Percentiles rank a stretch among this genome's conserved stretches.
These are phyloP conservation scores for Gobiocypris rarus DNA, from an alignment of 2,113 vertebrate species.

Conservation along the genomic window DNA sequence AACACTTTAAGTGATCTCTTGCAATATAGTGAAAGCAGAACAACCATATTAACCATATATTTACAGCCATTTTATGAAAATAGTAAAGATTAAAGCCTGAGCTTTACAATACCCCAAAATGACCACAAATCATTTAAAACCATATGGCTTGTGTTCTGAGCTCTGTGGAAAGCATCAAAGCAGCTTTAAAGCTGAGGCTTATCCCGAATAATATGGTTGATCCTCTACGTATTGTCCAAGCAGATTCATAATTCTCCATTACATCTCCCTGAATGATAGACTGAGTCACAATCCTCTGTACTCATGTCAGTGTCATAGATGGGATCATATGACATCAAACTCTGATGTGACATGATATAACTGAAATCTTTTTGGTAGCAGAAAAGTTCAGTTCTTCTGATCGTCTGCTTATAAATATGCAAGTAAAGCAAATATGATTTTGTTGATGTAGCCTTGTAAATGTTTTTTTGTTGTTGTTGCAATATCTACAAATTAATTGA, in stretches of 20 bases:
- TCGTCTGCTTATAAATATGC: neutral
- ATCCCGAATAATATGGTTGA: constrained; percentile 28
- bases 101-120: constrained; percentile 20
- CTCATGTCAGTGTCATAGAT: constrained; percentile 24
- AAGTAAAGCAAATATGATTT: neutral
- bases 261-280: constrained; percentile 31
- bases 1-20: neutral
- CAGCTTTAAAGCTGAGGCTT: constrained; percentile 36
- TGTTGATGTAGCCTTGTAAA: too few relatives aligned
- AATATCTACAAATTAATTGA: neutral
- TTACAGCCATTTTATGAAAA: neutral
- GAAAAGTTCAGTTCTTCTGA: neutral
- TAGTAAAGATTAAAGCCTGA: neutral
- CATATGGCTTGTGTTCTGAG: constrained; percentile 12
- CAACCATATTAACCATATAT: neutral
- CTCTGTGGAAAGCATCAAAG: constrained; percentile 9
- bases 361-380: neutral
- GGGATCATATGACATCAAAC: constrained; percentile 12
- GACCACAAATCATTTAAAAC: constrained; percentile 30
- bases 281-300: neutral
- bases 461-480: too few relatives aligned
- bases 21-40: neutral
- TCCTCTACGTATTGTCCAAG: constrained; percentile 32
- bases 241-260: constrained; percentile 29
- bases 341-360: constrained; percentile 4